A percentile compares a stretch with the other conserved stretches of the same genome.
Evolutionary conservation across 2,113 vertebrate genomes (phyloP).

Genomic region (Catharus bicknelli): DNA sequence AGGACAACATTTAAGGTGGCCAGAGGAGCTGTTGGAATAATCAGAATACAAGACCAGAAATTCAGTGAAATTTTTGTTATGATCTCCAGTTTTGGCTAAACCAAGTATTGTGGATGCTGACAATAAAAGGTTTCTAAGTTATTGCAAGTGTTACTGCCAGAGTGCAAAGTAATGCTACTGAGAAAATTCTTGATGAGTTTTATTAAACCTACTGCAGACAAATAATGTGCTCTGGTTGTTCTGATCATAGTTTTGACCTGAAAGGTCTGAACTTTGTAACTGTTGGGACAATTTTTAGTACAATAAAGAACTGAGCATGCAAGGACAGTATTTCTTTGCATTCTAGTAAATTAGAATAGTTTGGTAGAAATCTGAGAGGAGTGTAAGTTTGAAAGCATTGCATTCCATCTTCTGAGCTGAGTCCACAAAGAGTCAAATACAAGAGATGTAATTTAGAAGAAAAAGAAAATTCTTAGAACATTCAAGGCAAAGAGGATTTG

Average conservation of each 20-base stretch:
- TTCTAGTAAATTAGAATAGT: background rate
- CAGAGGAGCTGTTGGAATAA: background rate
- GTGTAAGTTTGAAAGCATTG: background rate
- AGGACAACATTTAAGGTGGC: background rate
- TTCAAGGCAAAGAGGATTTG: background rate
- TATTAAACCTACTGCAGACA: background rate
- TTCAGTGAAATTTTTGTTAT: background rate
- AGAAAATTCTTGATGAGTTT: background rate
- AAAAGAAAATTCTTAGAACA: background rate
- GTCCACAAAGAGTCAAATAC: background rate
- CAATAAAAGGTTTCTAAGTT: background rate
- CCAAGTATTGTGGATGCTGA: background rate
- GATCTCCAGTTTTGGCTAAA: background rate
- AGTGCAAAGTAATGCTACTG: background rate
- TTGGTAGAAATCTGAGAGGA: background rate
- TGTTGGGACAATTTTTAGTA: background rate
- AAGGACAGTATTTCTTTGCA: background rate
- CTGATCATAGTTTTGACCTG: background rate
- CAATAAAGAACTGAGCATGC: background rate
- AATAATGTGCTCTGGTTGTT: background rate
- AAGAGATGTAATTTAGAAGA: background rate
- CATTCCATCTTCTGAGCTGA: background rate
- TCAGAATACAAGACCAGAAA: background rate
- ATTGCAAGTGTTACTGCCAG: background rate
- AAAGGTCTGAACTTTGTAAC: background rate